These are phyloP conservation scores for Drosophila neotestacea DNA, from an alignment of 2,888 invertebrate species.

Conservation along the genomic window DNA sequence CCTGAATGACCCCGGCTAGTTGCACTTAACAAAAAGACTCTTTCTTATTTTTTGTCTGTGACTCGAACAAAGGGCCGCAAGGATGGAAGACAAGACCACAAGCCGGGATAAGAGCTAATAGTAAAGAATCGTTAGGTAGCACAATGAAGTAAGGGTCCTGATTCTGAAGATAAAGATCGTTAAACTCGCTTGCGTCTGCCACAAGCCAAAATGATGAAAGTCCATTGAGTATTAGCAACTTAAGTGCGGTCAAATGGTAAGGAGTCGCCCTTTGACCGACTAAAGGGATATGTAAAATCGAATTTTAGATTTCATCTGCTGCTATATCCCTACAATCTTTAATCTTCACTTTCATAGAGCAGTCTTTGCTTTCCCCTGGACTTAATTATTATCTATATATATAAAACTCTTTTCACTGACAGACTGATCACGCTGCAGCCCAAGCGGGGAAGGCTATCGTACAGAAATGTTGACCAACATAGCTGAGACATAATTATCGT, in stretches of 20 bases:
- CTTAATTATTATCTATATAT: too few relatives aligned
- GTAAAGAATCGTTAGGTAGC: conserved; percentile 53
- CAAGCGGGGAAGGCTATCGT: too few relatives aligned
- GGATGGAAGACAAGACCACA: conserved; percentile 73
- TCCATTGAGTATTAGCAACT: conserved; percentile 56
- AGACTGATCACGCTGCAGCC: too few relatives aligned
- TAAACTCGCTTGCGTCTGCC: conserved; percentile 60
- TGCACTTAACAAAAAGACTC: conserved; percentile 43
- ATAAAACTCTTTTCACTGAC: too few relatives aligned
- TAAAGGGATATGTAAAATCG: conserved; percentile 72
- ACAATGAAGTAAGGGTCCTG: conserved; percentile 49
- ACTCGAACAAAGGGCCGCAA: conserved; percentile 39
- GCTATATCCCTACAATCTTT: too few relatives aligned
- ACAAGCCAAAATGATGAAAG: conserved; percentile 64
- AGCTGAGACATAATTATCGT: too few relatives aligned
- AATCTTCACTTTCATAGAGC: conserved; percentile 32
- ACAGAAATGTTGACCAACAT: too few relatives aligned
- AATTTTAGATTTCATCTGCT: conserved; percentile 60
- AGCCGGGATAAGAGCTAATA: conserved; percentile 71
- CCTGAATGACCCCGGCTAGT: conserved; percentile 68
- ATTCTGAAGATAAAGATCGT: conserved; percentile 62
- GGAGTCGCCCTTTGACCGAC: conserved; percentile 26
- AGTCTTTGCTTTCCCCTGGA: conserved; percentile 11
- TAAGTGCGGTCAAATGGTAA: conserved; percentile 61
- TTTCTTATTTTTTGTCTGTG: conserved; percentile 34